Conservation (phyloP, 2,113 vertebrate species). For the Vidua macroura region DNA sequence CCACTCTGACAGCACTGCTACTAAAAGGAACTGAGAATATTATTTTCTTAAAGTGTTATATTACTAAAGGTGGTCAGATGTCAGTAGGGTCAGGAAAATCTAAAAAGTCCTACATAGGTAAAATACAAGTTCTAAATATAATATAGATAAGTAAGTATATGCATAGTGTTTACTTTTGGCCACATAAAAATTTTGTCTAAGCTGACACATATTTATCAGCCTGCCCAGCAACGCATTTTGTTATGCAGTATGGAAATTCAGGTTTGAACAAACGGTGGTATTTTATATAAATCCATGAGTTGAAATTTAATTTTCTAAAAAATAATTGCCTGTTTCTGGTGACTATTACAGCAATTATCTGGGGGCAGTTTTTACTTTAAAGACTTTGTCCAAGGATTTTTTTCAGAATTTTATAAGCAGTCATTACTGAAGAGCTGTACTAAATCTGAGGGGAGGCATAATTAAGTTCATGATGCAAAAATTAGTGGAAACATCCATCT, state of each 20-base stretch:
- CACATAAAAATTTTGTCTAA: background rate
- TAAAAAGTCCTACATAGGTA: background rate
- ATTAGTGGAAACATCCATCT: background rate
- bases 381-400: background rate
- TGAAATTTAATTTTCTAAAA: background rate
- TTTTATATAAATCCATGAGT: background rate
- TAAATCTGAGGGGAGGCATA: background rate
- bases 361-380: background rate
- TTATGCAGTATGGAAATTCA: background rate
- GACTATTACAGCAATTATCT: background rate
- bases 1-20: background rate
- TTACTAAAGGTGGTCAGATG: background rate
- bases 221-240: background rate
- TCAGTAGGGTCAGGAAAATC: background rate
- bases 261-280: background rate
- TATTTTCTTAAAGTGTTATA: background rate
- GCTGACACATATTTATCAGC: background rate
- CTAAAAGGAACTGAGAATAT: background rate
- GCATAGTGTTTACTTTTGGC: background rate
- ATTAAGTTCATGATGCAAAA: background rate
- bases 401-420: background rate
- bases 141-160: background rate
- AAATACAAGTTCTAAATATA: background rate
- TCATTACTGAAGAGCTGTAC: background rate
- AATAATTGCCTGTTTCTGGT: background rate